Percentiles rank a stretch among this genome's conserved stretches.
These are phyloP conservation scores for Callorhinus ursinus DNA, from an alignment of 2,113 vertebrate species.

Conservation along the genomic window DNA sequence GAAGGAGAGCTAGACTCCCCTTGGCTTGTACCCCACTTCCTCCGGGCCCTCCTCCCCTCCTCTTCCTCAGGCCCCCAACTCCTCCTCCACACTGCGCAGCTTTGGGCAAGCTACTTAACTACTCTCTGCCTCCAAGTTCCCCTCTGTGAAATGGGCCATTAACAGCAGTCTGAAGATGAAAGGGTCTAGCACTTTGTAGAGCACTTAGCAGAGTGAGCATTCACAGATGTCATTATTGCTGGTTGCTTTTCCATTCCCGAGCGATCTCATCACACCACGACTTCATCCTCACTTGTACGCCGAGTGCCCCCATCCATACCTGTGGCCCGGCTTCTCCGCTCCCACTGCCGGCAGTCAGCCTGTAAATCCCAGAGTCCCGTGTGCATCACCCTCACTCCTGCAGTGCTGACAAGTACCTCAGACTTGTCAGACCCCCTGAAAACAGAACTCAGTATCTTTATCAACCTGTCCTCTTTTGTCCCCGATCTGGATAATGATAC, in stretches of 20 bases:
- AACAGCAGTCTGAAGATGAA: background rate
- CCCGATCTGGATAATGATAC: rapidly evolving
- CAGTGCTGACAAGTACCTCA: background rate
- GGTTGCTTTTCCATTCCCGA: no score
- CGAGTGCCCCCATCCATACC: rapidly evolving
- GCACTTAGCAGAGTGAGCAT: background rate
- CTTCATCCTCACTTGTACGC: background rate
- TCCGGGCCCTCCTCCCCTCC: background rate
- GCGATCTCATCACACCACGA: background rate
- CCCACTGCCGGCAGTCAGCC: rapidly evolving
- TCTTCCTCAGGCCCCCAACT: rapidly evolving
- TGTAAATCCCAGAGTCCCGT: rapidly evolving
- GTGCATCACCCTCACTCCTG: background rate
- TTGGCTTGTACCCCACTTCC: background rate
- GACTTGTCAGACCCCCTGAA: background rate
- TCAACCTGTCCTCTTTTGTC: background rate
- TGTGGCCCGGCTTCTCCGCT: rapidly evolving
- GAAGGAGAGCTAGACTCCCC: background rate
- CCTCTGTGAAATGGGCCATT: background rate
- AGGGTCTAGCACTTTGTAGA: rapidly evolving
- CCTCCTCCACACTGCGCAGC: background rate
- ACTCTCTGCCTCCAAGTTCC: background rate
- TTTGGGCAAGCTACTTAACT: background rate
- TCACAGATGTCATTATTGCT: rapidly evolving
- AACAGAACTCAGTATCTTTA: rapidly evolving